These are phyloP conservation scores for Corapipo altera DNA, from an alignment of 2,113 vertebrate genomes.

Conservation along the genomic window DNA sequence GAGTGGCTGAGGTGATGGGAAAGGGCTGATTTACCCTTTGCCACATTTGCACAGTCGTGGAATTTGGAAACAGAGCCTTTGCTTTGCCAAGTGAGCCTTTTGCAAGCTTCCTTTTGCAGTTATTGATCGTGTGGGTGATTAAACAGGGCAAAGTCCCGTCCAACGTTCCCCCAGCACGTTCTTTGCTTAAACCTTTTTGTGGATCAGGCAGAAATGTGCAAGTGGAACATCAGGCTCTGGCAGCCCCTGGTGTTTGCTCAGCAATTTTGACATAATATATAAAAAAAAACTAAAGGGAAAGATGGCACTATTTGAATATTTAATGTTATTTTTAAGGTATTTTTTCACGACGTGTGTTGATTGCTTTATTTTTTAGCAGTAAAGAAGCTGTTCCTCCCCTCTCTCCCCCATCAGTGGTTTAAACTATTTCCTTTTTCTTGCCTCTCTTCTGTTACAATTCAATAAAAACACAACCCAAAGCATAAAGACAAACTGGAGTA, in stretches of 20 bases:
- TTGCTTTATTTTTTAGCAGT: not conserved
- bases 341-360: not conserved
- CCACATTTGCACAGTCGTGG: not conserved
- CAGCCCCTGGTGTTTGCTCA: not conserved
- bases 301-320: not conserved
- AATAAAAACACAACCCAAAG: not conserved
- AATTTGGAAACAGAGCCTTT: not conserved
- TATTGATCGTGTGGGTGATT: not conserved
- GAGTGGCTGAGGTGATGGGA: not conserved
- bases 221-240: not conserved
- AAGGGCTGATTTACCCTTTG: not conserved
- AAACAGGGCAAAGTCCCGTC: not conserved
- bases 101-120: not conserved
- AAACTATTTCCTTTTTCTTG: not conserved
- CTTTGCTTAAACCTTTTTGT: not conserved
- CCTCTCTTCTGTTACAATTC: not conserved
- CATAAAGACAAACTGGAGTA: not conserved
- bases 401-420: not conserved
- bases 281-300: not conserved
- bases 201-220: not conserved
- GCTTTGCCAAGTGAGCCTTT: not conserved
- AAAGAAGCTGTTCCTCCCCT: not conserved
- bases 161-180: not conserved
- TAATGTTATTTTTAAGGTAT: not conserved
- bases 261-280: not conserved